Conservation (phyloP, 2,888 invertebrate genomes). For the Sycophila texana region DNA sequence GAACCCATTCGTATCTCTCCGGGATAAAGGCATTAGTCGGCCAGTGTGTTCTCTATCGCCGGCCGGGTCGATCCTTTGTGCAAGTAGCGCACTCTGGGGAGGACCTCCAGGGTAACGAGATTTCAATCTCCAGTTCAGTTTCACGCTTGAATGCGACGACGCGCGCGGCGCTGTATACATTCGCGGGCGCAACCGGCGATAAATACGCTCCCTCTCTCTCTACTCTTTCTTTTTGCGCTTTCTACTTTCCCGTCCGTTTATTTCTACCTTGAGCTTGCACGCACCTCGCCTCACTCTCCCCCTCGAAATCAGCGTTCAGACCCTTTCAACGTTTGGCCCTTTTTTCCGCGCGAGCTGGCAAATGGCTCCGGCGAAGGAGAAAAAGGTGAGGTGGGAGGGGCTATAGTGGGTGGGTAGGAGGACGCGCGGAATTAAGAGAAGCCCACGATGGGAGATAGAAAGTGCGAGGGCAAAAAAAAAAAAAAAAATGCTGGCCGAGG, state of each 20-base stretch:
- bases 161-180: constrained; percentile 45
- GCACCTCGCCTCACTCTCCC: not conserved
- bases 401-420: not conserved
- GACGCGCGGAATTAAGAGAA: constrained; percentile 15
- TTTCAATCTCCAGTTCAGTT: constrained; percentile 56
- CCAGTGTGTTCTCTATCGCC: constrained; percentile 31
- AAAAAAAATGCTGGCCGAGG: constrained; percentile 10
- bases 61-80: constrained; percentile 37
- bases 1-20: constrained; percentile 7
- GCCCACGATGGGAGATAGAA: constrained; percentile 4
- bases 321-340: constrained; percentile 17
- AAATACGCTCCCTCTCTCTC: constrained; percentile 52
- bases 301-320: constrained; percentile 12
- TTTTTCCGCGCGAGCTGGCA: not conserved
- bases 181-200: constrained; percentile 49
- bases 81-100: constrained; percentile 9
- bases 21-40: constrained; percentile 47
- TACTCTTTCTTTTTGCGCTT: constrained; percentile 21
- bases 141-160: constrained; percentile 53
- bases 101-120: constrained; percentile 49
- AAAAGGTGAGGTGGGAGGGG: constrained; percentile 10
- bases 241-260: constrained; percentile 16
- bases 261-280: not conserved
- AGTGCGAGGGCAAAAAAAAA: constrained; percentile 30
- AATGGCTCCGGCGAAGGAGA: constrained; percentile 17